These are phyloP conservation scores for Vireo griseus DNA, from an alignment of 2,797 vertebrate genomes.

Conservation along the genomic window DNA sequence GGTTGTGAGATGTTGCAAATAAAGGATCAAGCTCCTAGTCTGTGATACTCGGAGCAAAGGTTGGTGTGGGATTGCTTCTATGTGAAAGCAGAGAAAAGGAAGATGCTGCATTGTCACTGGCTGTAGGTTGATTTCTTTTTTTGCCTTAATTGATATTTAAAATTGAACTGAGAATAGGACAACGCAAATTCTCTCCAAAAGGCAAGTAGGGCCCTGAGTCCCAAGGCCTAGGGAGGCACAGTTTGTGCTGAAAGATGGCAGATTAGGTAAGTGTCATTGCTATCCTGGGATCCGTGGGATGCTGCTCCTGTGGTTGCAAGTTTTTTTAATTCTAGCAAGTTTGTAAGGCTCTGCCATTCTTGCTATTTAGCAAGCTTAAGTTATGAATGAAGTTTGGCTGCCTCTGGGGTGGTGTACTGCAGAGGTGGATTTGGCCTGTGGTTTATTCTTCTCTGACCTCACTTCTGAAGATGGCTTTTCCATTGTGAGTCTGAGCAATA, in stretches of 20 bases:
- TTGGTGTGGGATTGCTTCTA: not conserved
- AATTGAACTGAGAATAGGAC: not conserved
- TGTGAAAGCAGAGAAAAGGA: not conserved
- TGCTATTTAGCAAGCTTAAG: not conserved
- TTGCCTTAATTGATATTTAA: not conserved
- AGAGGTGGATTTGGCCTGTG: not conserved
- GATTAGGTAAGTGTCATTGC: not conserved
- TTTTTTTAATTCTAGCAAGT: not conserved
- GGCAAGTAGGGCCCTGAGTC: not conserved
- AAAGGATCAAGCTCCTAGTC: not conserved
- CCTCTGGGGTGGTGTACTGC: not conserved
- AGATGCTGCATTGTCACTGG: not conserved
- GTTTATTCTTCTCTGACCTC: not conserved
- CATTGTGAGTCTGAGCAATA: not conserved
- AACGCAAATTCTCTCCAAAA: not conserved
- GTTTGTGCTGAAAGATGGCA: not conserved
- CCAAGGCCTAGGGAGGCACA: not conserved
- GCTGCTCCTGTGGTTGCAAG: not conserved
- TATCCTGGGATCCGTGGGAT: not conserved
- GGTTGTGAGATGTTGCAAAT: not conserved
- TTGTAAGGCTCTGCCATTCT: not conserved
- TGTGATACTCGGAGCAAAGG: not conserved
- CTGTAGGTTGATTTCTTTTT: accelerated
- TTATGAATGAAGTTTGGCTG: not conserved
- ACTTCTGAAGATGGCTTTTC: not conserved